These are phyloP conservation scores for Erebia palarica DNA, from an alignment of 2,888 invertebrate species.

Conservation along the genomic window DNA sequence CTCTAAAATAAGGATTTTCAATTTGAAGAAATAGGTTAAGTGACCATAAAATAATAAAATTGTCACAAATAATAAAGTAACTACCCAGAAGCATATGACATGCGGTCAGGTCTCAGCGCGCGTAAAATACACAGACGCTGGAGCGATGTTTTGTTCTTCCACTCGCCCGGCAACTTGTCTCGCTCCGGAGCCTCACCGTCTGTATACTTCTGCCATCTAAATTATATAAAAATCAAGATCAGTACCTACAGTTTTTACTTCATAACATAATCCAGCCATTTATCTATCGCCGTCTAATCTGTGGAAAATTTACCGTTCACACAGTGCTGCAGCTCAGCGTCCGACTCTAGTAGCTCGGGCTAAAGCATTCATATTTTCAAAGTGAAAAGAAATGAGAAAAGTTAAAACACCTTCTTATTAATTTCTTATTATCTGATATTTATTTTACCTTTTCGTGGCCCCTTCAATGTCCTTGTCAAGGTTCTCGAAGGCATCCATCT, in stretches of 20 bases:
- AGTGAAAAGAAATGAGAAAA: too few relatives aligned
- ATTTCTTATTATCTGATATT: too few relatives aligned
- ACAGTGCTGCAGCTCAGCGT: too few relatives aligned
- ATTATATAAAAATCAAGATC: neutral
- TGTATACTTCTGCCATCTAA: conserved; percentile 94
- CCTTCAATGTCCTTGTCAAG: conserved; percentile 96
- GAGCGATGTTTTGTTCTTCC: conserved; percentile 94
- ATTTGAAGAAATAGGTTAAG: neutral
- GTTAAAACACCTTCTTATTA: too few relatives aligned
- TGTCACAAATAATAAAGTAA: conserved; percentile 15
- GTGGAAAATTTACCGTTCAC: too few relatives aligned
- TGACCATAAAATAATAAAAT: neutral
- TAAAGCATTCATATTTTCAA: too few relatives aligned
- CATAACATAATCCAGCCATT: too few relatives aligned
- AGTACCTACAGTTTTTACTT: neutral
- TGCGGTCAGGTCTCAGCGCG: conserved; percentile 94
- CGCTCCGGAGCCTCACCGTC: conserved; percentile 96
- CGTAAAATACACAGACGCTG: conserved; percentile 96
- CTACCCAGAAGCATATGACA: conserved; percentile 95
- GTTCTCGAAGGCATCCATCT: conserved; percentile 90
- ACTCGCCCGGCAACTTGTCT: conserved; percentile 97
- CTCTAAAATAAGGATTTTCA: conserved; percentile 63
- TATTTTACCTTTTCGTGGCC: conserved; percentile 86
- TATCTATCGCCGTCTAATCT: too few relatives aligned
- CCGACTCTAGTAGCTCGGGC: too few relatives aligned